Evolutionary conservation across 2,888 invertebrate genomes (phyloP).

Genomic region (Platerodrilus igneus): DNA sequence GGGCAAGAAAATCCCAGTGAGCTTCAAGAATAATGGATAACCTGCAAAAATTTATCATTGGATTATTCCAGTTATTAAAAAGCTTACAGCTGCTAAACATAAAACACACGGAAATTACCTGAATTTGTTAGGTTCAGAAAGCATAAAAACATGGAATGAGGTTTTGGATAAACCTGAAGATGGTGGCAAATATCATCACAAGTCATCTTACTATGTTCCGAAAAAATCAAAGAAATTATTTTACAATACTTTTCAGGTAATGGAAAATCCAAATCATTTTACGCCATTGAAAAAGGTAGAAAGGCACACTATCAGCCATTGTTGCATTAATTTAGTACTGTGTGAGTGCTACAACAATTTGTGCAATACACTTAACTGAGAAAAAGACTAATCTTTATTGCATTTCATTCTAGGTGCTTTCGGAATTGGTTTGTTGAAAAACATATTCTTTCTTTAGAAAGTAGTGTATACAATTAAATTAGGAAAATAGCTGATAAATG

Average conservation of each 20-base stretch:
- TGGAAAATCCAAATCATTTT: conserved; percentile 80
- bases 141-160: conserved; percentile 44
- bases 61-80: conserved; percentile 75
- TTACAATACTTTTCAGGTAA: conserved; percentile 69
- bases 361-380: conserved; percentile 22
- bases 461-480: too few species aligned
- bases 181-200: conserved; percentile 52
- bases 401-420: too few species aligned
- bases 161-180: conserved; percentile 44
- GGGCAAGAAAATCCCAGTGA: conserved; percentile 60
- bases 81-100: conserved; percentile 52
- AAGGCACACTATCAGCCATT: conserved; percentile 73
- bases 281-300: conserved; percentile 77
- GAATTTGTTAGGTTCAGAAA: conserved; percentile 32
- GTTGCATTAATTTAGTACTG: conserved; percentile 42
- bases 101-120: conserved; percentile 45
- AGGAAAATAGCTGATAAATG: too few species aligned
- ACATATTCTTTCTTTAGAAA: too few species aligned
- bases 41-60: conserved; percentile 82
- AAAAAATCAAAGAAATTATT: conserved; percentile 61
- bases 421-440: too few species aligned
- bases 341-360: conserved; percentile 18
- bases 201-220: conserved; percentile 70
- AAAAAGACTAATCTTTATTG: too few species aligned
- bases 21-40: conserved; percentile 77